A percentile compares a stretch with the other conserved stretches of the same genome.
phyloP scores from a whole-genome alignment of 2,113 vertebrate genomes.

The Galeopterus variegatus region DNA sequence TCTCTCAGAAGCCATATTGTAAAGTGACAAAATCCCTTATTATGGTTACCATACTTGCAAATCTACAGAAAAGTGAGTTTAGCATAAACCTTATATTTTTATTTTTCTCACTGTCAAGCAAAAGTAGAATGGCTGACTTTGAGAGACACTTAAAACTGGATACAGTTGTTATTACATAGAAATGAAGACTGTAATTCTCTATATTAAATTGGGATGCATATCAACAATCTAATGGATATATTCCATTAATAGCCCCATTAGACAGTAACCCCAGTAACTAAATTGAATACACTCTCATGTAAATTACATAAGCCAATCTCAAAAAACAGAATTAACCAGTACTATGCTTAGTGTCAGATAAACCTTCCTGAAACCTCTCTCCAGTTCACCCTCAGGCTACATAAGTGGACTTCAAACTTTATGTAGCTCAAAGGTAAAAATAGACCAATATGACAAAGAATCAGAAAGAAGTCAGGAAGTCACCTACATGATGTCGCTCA shows the following conservation, averaged over 20 bases:
- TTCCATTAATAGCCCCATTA: background rate
- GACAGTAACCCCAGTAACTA: background rate
- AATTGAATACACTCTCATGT: background rate
- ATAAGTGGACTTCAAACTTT: background rate
- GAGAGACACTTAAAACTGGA: background rate
- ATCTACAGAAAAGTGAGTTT: background rate
- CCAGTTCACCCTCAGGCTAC: background rate
- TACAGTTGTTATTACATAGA: background rate
- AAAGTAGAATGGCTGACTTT: background rate
- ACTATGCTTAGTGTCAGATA: background rate
- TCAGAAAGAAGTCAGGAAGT: background rate
- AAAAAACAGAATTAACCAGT: background rate
- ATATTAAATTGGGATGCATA: background rate
- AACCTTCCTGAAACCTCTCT: background rate
- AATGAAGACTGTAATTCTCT: background rate
- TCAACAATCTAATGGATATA: background rate
- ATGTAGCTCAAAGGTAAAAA: background rate
- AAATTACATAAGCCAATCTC: background rate
- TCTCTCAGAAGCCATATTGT: background rate
- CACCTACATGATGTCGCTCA: background rate
- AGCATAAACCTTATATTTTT: background rate
- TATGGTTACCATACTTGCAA: background rate
- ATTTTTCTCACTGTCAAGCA: background rate
- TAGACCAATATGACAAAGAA: background rate
- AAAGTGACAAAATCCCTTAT: background rate